Evolutionary conservation across 2,113 vertebrate species (phyloP).

Genomic region (Notiomystis cincta): DNA sequence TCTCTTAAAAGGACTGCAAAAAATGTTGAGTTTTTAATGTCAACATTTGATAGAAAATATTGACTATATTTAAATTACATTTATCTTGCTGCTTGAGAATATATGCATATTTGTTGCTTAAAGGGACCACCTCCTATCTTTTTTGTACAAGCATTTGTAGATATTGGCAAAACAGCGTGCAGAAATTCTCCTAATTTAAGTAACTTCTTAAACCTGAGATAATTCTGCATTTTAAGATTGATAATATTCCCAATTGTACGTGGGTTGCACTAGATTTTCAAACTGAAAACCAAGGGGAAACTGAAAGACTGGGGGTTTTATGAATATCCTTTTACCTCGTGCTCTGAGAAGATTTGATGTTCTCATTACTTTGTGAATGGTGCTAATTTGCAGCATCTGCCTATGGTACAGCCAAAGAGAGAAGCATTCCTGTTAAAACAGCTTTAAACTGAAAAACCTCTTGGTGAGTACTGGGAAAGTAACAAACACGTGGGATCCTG

Average conservation of each 20-base stretch:
- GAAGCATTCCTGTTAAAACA: neutral
- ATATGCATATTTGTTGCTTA: neutral
- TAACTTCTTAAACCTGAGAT: neutral
- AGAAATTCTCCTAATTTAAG: neutral
- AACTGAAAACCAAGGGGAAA: neutral
- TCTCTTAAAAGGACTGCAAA: neutral
- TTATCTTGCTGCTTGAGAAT: neutral
- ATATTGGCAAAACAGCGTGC: neutral
- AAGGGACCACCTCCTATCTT: neutral
- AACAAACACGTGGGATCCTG: neutral
- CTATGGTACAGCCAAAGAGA: neutral
- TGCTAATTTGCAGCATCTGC: slow-evolving; percentile 32
- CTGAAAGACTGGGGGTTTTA: neutral
- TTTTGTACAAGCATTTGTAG: neutral
- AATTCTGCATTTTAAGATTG: neutral
- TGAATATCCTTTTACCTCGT: neutral
- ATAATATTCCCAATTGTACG: neutral
- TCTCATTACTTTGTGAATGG: neutral
- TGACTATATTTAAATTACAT: neutral
- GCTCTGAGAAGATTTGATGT: neutral
- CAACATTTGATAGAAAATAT: neutral
- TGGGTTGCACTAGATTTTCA: neutral
- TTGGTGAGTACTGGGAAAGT: neutral
- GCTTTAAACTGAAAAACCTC: neutral
- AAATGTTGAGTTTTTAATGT: neutral